A percentile compares a stretch with the other conserved stretches of the same genome.
Evolutionary conservation across 2,113 vertebrate species (phyloP).

Genomic region (Eulemur macaco): DNA sequence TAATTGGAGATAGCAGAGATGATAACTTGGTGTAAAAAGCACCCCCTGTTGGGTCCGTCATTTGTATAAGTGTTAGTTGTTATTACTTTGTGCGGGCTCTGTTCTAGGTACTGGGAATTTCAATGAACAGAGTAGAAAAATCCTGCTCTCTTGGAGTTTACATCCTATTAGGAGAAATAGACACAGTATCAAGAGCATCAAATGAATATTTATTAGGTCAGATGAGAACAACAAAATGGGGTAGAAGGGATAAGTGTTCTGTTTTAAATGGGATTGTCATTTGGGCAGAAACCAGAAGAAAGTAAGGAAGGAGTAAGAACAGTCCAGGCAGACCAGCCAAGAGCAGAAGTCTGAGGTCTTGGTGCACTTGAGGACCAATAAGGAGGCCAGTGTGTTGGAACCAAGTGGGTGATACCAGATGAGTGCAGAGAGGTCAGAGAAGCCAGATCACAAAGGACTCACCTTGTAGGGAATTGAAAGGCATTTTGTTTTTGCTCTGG

Average conservation of each 20-base stretch:
- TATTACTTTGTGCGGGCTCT: background rate
- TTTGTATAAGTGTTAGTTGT: background rate
- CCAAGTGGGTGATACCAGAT: accelerated
- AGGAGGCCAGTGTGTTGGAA: background rate
- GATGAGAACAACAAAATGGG: background rate
- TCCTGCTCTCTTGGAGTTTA: background rate
- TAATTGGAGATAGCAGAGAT: background rate
- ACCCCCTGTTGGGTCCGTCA: background rate
- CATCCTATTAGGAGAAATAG: background rate
- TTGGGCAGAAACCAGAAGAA: background rate
- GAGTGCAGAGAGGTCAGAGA: background rate
- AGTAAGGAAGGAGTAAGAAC: background rate
- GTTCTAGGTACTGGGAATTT: background rate
- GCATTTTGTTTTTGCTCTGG: background rate
- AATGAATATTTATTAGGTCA: background rate
- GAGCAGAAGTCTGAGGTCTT: background rate
- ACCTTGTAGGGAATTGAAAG: background rate
- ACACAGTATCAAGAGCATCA: background rate
- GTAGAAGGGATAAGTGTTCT: background rate
- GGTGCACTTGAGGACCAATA: background rate
- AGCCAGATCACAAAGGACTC: accelerated
- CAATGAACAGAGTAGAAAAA: background rate
- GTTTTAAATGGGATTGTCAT: background rate
- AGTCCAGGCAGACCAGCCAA: background rate
- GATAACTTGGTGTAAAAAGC: background rate